Base-by-base conservation (phyloP, 2,797 vertebrate species). In the Typhlichthys eigenmanni region DNA sequence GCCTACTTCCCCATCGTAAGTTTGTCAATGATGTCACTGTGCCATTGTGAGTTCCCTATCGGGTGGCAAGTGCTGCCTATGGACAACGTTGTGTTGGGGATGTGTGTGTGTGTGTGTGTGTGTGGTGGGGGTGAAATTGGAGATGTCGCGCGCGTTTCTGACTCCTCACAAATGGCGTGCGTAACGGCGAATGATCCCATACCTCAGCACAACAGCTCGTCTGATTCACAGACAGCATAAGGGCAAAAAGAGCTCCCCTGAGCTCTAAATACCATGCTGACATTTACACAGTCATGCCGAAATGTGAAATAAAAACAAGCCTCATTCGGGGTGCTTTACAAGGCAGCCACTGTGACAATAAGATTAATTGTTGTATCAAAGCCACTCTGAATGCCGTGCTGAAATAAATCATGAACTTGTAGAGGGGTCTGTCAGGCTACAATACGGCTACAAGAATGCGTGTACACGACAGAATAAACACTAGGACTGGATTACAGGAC, bases 211-310 rank as follows among this genome's bases (percentile, higher is more conserved):
- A 69, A 76, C 75, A 60, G 64, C 68, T 58, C 75, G 55, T 71
- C 60, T 74, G 76, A 88, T 75, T 84, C 78, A 79, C 64, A 12
- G 43, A 51, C 50, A 19, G 72, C 73, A 73, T 54, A 47, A 47
- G 65, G 59, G 73, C 62, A 72, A 76, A 74, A 76, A 75, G 72
- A 49, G 12, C 76, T 84, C 76, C 85, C 88, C 62, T 63, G 83
- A 80, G 84, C 70, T 83, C 73, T 83, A 87, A 90, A 90, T 87
- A 91, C 74, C 87, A 86, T 78, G 85, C 78, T 91, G 88, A 85
- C 88, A 89, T 90, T 89, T 91, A 85, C 76, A 78, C 76, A 85
- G 77, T 79, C 78, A 81, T 17, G 74, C 55, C 10, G 62, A 74
- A 85, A 84, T 72, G 64, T 74, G 67, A 45, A 57, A 73, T 73